Conservation (phyloP, 2,888 invertebrate species). For the Petrolisthes cinctipes region DNA sequence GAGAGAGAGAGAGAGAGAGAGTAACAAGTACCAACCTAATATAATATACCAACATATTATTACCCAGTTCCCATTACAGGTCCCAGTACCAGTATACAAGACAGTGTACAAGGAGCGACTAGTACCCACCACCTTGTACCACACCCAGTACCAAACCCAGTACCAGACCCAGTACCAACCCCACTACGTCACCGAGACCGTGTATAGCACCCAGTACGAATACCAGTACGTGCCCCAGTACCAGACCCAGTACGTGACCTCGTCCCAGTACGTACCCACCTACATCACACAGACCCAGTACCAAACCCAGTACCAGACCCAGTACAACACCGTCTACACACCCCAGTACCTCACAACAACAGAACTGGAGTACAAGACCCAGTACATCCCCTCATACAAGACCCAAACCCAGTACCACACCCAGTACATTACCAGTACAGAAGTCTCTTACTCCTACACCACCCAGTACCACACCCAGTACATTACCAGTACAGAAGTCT, state of each 20-base stretch:
- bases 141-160: constrained; percentile 48
- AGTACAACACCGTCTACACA: constrained; percentile 37
- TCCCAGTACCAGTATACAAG: constrained; percentile 39
- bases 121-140: constrained; percentile 46
- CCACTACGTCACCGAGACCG: constrained; percentile 54
- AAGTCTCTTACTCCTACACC: no score
- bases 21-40: not conserved
- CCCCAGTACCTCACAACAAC: constrained; percentile 47
- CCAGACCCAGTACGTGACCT: constrained; percentile 57
- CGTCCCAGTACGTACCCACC: constrained; percentile 46
- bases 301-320: no score
- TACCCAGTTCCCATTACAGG: not conserved
- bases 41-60: not conserved
- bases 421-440: constrained; percentile 19
- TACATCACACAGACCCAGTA: constrained; percentile 56
- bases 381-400: no score
- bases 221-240: constrained; percentile 52
- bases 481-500: no score
- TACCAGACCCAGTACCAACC: constrained; percentile 48
- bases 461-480: constrained; percentile 39
- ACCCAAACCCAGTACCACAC: constrained; percentile 41
- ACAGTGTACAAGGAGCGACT: constrained; percentile 48
- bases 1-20: not conserved
- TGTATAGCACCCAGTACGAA: constrained; percentile 41
- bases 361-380: no score